Conservation (phyloP, 35 echinoderm and acorn worm genomes). For the Strongylocentrotus purpuratus region DNA sequence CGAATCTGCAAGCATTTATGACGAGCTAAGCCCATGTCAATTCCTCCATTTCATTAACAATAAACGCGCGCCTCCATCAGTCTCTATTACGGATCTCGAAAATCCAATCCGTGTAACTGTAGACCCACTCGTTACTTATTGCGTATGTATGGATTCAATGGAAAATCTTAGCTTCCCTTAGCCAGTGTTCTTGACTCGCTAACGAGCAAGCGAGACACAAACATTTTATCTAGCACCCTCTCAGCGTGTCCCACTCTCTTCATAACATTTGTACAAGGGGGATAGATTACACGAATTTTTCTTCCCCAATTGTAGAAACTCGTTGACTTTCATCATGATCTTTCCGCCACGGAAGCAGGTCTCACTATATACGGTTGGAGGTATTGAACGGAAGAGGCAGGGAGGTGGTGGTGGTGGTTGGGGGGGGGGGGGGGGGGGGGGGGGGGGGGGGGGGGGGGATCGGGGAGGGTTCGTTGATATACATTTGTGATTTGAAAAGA, state of each 20-base stretch:
- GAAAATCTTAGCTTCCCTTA: neutral
- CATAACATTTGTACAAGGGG: conserved; percentile 51
- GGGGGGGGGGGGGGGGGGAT: neutral
- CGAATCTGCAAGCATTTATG: conserved; percentile 9
- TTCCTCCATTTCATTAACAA: conserved; percentile 6
- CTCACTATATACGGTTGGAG: neutral
- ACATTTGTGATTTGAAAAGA: neutral
- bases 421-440: neutral
- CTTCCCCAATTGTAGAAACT: conserved; percentile 42
- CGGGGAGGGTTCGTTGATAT: neutral
- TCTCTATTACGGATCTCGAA: conserved; percentile 16
- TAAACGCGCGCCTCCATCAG: neutral
- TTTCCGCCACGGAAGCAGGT: conserved; percentile 33
- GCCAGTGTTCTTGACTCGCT: conserved; percentile 15
- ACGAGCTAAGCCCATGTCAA: neutral
- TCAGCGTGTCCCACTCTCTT: neutral
- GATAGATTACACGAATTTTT: conserved; percentile 44
- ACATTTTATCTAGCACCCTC: conserved; percentile 50
- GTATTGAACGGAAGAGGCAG: neutral
- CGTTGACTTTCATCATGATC: conserved; percentile 36
- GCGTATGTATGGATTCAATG: conserved; percentile 38
- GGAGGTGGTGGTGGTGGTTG: neutral
- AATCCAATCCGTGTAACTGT: conserved; percentile 39
- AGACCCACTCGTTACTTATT: conserved; percentile 9
- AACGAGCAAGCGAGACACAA: conserved; percentile 45